These are phyloP conservation scores for Brachionus asplanchnoidis DNA, from an alignment of 1,140 invertebrate species.

Conservation along the genomic window DNA sequence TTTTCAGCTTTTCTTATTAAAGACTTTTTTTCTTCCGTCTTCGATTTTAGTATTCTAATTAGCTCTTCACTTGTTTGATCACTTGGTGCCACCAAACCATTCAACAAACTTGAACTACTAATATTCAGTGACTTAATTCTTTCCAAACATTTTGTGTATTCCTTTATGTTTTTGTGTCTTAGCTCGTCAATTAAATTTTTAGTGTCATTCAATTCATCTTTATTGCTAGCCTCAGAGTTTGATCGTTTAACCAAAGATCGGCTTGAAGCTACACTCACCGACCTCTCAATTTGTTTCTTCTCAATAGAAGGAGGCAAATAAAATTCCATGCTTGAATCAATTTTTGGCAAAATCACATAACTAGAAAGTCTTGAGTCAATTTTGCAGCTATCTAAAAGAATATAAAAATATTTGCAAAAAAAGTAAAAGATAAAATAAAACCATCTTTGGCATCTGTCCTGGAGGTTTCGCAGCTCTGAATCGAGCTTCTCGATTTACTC, in stretches of 20 bases:
- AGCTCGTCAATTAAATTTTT: conserved; percentile 1
- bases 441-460: not conserved
- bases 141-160: not conserved
- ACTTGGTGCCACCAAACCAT: not conserved
- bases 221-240: not conserved
- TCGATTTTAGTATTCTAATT: not conserved
- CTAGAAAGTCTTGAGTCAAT: not conserved
- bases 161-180: not conserved
- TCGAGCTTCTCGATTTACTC: not conserved
- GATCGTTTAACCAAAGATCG: not conserved
- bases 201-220: not conserved
- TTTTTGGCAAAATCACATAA: not conserved
- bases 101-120: not conserved
- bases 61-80: not conserved
- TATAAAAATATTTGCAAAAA: not conserved
- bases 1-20: not conserved
- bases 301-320: not conserved
- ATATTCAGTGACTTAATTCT: not conserved
- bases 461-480: not conserved
- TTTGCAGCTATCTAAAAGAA: not conserved
- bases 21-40: not conserved
- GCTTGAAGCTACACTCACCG: not conserved
- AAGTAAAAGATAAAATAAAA: not conserved
- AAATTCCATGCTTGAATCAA: not conserved
- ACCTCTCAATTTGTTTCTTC: not conserved